Evolutionary conservation across 2,113 vertebrate genomes (phyloP).

Genomic region (Mustela nigripes): DNA sequence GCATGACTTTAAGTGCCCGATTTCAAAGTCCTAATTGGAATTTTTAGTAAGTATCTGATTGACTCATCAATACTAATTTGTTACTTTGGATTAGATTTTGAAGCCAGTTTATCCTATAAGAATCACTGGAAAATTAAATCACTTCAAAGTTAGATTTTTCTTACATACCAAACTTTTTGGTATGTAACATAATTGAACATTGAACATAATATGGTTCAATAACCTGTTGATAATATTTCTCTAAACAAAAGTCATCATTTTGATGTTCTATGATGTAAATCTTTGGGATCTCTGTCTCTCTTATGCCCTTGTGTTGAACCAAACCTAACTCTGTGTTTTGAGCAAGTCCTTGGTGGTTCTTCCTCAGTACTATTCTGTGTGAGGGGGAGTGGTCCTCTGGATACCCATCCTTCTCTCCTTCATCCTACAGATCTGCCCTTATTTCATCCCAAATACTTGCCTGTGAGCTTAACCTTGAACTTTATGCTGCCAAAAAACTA

Average conservation of each 20-base stretch:
- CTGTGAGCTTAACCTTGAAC: not conserved
- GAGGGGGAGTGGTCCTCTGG: not conserved
- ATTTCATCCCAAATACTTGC: not conserved
- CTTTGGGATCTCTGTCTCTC: not conserved
- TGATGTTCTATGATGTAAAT: not conserved
- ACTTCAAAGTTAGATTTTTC: not conserved
- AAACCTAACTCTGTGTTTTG: not conserved
- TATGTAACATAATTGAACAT: no score
- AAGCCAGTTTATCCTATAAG: not conserved
- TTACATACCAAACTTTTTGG: not conserved
- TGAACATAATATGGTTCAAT: not conserved
- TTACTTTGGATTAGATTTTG: not conserved
- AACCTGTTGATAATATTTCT: not conserved
- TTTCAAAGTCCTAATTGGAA: constrained; percentile 31
- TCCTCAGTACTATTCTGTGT: not conserved
- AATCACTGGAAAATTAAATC: not conserved
- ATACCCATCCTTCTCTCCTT: not conserved
- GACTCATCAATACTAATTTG: not conserved
- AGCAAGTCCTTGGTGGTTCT: not conserved
- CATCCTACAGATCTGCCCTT: not conserved
- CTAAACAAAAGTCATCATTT: not conserved
- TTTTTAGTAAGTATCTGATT: constrained; percentile 24
- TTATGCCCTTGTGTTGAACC: not conserved
- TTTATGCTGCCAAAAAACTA: not conserved
- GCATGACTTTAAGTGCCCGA: not conserved